Evolutionary conservation across 2,113 vertebrate genomes (phyloP).

Genomic region (Corapipo altera): DNA sequence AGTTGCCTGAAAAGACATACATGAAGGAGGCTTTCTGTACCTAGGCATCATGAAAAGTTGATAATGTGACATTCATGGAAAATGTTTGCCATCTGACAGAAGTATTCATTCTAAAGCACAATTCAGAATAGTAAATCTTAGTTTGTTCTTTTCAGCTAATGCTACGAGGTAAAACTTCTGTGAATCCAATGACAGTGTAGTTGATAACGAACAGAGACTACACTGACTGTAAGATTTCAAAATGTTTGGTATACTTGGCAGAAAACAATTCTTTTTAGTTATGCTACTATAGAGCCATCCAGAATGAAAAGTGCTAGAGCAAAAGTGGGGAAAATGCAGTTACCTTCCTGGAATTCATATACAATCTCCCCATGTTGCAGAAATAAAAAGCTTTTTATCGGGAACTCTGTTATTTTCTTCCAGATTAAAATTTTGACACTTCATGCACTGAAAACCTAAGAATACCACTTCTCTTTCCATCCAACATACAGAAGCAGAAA

Average conservation of each 20-base stretch:
- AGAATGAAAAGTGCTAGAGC: neutral
- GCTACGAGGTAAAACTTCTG: neutral
- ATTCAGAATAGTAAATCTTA: neutral
- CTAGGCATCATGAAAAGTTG: neutral
- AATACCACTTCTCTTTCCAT: neutral
- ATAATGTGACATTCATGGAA: neutral
- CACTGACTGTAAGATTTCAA: neutral
- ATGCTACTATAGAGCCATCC: neutral
- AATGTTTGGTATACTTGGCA: neutral
- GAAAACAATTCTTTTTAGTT: neutral
- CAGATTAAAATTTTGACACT: neutral
- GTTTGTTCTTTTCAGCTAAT: neutral
- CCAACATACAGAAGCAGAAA: neutral
- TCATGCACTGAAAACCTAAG: neutral
- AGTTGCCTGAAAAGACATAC: neutral
- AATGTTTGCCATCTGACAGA: neutral
- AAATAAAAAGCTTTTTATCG: neutral
- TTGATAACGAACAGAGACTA: neutral
- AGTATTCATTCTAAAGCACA: neutral
- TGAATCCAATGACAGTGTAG: neutral
- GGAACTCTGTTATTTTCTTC: neutral
- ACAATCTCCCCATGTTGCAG: rapidly evolving
- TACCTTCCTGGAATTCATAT: neutral
- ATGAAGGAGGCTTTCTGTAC: neutral
- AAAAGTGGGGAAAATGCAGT: neutral